Percentiles rank a stretch among this genome's conserved stretches.
These are phyloP conservation scores for Syrrhaptes paradoxus DNA, from an alignment of 2,113 vertebrate genomes.

Conservation along the genomic window DNA sequence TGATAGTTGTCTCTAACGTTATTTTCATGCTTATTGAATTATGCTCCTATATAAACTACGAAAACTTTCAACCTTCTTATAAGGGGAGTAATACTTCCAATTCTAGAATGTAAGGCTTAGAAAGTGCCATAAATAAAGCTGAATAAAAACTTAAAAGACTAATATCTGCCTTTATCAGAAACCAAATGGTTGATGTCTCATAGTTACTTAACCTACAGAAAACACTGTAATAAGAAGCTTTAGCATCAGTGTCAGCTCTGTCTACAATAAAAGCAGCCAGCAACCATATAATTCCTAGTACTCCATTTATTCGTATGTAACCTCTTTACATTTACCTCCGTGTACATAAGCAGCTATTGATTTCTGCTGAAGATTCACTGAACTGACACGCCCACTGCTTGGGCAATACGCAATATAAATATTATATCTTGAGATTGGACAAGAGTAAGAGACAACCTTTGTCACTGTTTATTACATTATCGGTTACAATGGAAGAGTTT, in stretches of 20 bases:
- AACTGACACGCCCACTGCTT: background rate
- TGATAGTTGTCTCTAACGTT: background rate
- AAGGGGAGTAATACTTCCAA: background rate
- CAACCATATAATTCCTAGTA: background rate
- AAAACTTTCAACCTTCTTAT: background rate
- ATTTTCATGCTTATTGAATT: background rate
- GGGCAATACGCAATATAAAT: background rate
- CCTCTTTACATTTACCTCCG: background rate
- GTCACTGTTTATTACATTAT: background rate
- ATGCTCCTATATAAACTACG: background rate
- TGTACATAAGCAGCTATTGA: background rate
- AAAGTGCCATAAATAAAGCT: background rate
- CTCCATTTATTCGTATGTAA: background rate
- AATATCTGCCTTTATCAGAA: background rate
- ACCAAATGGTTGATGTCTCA: background rate
- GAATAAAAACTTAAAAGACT: background rate
- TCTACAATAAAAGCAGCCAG: background rate
- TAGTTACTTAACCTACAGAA: background rate
- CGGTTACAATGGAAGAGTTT: background rate
- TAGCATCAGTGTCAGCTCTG: background rate
- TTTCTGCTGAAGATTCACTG: slow-evolving; percentile 20
- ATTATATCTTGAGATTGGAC: background rate
- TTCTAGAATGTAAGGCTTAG: background rate
- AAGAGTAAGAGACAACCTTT: background rate
- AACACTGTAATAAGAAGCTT: background rate